Evolutionary conservation across 2,797 vertebrate species (phyloP).

Genomic region (Melanitta fusca): DNA sequence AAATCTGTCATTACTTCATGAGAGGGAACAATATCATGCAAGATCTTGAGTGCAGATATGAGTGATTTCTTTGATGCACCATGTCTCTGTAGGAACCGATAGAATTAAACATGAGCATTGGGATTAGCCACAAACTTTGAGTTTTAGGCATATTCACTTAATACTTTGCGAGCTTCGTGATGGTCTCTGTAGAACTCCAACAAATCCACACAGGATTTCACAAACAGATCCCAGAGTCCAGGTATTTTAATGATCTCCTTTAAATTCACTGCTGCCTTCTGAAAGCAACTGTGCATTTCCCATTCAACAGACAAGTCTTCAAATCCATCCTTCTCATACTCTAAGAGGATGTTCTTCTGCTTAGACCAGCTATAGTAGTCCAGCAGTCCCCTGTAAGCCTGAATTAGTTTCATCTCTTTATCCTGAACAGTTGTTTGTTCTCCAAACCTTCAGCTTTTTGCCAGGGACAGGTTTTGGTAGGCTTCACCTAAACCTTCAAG

Average conservation of each 20-base stretch:
- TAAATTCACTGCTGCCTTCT: slow-evolving; percentile 86
- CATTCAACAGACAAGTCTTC: slow-evolving; percentile 52
- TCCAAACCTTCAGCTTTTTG: slow-evolving; percentile 90
- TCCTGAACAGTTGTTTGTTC: slow-evolving; percentile 78
- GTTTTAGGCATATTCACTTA: too few species aligned
- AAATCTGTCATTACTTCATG: too few species aligned
- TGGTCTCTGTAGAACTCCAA: too few species aligned
- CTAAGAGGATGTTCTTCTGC: slow-evolving; percentile 74
- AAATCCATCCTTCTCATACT: slow-evolving; percentile 60
- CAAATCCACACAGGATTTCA: slow-evolving; percentile 86
- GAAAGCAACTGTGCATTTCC: slow-evolving; percentile 84
- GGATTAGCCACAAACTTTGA: too few species aligned
- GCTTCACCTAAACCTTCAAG: slow-evolving; percentile 88
- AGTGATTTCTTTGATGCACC: too few species aligned
- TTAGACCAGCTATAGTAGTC: slow-evolving; percentile 87
- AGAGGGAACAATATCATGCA: too few species aligned
- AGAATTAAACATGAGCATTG: too few species aligned
- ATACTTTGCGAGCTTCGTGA: too few species aligned
- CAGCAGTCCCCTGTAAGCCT: slow-evolving; percentile 88
- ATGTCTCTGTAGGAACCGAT: too few species aligned
- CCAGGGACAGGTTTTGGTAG: slow-evolving; percentile 80
- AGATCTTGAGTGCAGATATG: too few species aligned
- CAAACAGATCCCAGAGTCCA: slow-evolving; percentile 93
- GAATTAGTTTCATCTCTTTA: slow-evolving; percentile 82
- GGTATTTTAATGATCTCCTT: slow-evolving; percentile 85